phyloP scores from a whole-genome alignment of 2,113 vertebrate genomes.

The Hyla sarda region DNA sequence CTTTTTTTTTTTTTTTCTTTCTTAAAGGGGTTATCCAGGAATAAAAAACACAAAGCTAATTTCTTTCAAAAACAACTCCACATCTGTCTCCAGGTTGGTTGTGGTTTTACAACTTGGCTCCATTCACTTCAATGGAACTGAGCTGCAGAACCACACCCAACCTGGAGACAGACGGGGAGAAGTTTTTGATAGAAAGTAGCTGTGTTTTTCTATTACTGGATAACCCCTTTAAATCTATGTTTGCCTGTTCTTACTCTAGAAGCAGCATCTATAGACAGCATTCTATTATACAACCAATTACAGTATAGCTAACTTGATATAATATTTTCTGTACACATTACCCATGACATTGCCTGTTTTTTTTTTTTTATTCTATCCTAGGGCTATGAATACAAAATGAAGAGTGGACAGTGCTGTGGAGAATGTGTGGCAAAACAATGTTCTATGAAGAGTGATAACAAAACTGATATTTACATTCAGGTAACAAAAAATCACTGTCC shows the following conservation, averaged over 20 bases:
- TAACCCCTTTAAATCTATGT: too few relatives aligned
- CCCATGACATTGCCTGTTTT: background rate
- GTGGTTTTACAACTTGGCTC: too few relatives aligned
- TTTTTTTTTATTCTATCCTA: background rate
- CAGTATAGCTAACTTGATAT: background rate
- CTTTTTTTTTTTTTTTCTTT: too few relatives aligned
- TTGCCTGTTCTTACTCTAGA: background rate
- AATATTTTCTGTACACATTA: background rate
- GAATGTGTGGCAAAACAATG: constrained; percentile 47
- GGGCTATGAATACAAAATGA: constrained; percentile 40
- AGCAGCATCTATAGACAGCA: background rate
- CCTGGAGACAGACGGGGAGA: too few relatives aligned
- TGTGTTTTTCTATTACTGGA: too few relatives aligned
- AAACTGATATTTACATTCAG: background rate
- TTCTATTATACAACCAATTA: background rate
- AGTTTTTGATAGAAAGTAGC: too few relatives aligned
- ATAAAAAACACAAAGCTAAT: too few relatives aligned
- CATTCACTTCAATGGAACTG: too few relatives aligned
- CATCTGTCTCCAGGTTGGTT: too few relatives aligned
- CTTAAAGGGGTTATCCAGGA: too few relatives aligned
- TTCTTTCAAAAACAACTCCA: too few relatives aligned
- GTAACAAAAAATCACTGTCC: background rate
- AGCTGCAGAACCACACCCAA: too few relatives aligned
- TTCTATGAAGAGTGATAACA: constrained; percentile 11
- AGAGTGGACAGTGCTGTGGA: constrained; percentile 47